Conservation (phyloP, 2,797 vertebrate genomes). For the Rousettus madagascariensis region DNA sequence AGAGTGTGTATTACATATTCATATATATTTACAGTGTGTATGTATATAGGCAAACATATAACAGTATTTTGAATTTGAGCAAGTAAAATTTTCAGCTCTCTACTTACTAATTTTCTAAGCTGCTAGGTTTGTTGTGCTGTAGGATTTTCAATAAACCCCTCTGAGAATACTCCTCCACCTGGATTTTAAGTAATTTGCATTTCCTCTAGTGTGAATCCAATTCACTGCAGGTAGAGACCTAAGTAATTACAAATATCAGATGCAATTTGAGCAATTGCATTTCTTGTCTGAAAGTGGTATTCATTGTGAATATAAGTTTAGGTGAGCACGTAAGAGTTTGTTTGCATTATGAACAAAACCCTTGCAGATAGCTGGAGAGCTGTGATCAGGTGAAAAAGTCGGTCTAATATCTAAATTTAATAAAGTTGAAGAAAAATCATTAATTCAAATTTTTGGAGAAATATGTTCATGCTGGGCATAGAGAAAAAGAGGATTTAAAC, state of each 20-base stretch:
- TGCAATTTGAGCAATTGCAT: slow-evolving; percentile 59
- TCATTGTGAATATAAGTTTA: slow-evolving; percentile 50
- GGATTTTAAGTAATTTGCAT: slow-evolving; percentile 66
- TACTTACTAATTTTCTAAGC: slow-evolving; percentile 49
- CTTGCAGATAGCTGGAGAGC: neutral
- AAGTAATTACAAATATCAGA: slow-evolving; percentile 66
- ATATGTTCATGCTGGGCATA: neutral
- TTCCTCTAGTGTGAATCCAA: slow-evolving; percentile 39
- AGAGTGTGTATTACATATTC: neutral
- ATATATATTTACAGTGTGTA: neutral
- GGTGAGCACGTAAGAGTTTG: slow-evolving; percentile 1
- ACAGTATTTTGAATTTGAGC: neutral
- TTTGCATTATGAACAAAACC: slow-evolving; percentile 39
- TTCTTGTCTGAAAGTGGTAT: slow-evolving; percentile 61
- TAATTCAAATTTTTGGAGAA: slow-evolving; percentile 21
- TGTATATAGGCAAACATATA: neutral
- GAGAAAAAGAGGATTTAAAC: slow-evolving; percentile 25
- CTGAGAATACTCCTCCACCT: slow-evolving; percentile 51
- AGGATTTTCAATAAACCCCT: slow-evolving; percentile 54
- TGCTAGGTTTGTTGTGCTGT: slow-evolving; percentile 16
- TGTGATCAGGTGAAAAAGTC: slow-evolving; percentile 46
- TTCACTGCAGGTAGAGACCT: slow-evolving; percentile 51
- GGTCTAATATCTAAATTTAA: neutral
- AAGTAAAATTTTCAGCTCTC: slow-evolving; percentile 25
- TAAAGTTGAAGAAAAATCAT: neutral